Base-by-base conservation (phyloP, 1,140 invertebrate species). In the Panonychus citri region DNA sequence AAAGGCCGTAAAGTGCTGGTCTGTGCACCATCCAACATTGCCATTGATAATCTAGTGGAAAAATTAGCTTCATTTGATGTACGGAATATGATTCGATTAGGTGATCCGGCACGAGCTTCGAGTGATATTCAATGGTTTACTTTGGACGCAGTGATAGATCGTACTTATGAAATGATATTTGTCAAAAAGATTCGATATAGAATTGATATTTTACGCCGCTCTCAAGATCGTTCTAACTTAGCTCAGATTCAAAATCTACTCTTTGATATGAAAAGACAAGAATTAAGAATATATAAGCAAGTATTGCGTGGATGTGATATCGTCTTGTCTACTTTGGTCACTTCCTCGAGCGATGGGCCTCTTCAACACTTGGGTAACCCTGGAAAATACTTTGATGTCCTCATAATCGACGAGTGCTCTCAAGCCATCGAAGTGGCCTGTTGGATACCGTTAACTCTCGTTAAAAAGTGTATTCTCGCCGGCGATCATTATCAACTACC, bases 401-500 rank as follows among this genome's bases (percentile, higher is more conserved):
- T 51, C 13, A 24, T 51, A 27, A 51, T 51, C 25, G 49, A 51
- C 27, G 49, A 51, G 19, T 51, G 49, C 24, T 51, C 49, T 2
- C 49, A 51, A 51, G 49, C 49, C 8, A 7, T 51, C 3, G 49
- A 51, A 51, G 25, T 25, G 10, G 25, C 49, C 17, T 51, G 49
- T 51, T 51, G 49, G 49, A 51, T 51, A 1, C 15, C 49, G 1
- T n/a, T 51, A 8, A 17, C 25, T 28, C 12, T 28, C 10, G 49
- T 30, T 7, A 15, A 76, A n/a, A 80, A 78, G 59, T 95, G 93
- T 69, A 74, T 96, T 28, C 71, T 97, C 4, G 83, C 95, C 5
- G 91, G 93, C 5, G 93, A 97, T 74, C 82, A 86, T 0, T 75
- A 89, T 62, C 93, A 97, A 69, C 66, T 97, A 56, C 83, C 87